These are phyloP conservation scores for Psephotus haematonotus DNA, from an alignment of 2,113 vertebrate genomes.

Conservation along the genomic window DNA sequence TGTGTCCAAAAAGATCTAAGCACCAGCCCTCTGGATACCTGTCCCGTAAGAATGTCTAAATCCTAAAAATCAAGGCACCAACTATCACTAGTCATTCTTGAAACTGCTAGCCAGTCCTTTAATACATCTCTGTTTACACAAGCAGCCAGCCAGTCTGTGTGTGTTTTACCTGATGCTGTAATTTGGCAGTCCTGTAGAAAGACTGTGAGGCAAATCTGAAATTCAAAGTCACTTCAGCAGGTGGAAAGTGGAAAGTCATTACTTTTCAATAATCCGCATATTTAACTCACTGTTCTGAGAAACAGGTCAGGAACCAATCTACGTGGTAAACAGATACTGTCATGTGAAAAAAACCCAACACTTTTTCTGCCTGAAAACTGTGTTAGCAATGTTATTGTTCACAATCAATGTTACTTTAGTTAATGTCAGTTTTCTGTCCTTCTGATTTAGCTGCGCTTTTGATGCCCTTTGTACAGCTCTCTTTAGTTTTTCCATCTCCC, in stretches of 20 bases:
- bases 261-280: background rate
- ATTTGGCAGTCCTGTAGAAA: background rate
- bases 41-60: background rate
- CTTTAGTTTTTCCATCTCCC: background rate
- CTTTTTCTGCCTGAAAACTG: background rate
- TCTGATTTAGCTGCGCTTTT: background rate
- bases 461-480: background rate
- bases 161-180: background rate
- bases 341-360: background rate
- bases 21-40: background rate
- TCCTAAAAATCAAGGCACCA: background rate
- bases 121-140: background rate
- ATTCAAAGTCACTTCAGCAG: background rate
- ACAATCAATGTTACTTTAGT: background rate
- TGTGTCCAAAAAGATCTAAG: background rate
- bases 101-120: background rate
- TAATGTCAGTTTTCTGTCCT: background rate
- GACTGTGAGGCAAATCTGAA: background rate
- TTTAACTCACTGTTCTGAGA: constrained; percentile 13
- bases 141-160: background rate
- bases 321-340: background rate
- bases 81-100: background rate
- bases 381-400: background rate
- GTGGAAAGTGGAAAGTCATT: background rate
- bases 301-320: background rate